These are phyloP conservation scores for Dinoponera quadriceps DNA, from an alignment of 1,140 invertebrate genomes.

Conservation along the genomic window DNA sequence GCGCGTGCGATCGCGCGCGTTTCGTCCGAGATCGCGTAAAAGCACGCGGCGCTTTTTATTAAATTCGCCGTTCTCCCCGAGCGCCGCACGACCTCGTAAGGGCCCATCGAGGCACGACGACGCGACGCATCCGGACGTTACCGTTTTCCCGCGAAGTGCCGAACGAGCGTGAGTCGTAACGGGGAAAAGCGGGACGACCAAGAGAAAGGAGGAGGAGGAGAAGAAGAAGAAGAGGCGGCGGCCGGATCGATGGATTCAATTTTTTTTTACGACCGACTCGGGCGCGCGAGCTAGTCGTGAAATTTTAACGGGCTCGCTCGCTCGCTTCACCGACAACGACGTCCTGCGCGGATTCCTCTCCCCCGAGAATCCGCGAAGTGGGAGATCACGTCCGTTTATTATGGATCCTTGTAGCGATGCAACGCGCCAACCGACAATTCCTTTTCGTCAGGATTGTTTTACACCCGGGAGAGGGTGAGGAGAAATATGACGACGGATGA, in stretches of 20 bases:
- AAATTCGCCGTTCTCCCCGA: constrained; percentile 38
- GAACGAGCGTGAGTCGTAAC: constrained; percentile 53
- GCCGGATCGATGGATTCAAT: constrained; percentile 78
- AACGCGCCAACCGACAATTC: constrained; percentile 43
- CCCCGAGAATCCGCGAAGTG: constrained; percentile 55
- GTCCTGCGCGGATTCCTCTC: constrained; percentile 63
- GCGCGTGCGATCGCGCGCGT: constrained; percentile 8
- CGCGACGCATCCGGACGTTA: constrained; percentile 13
- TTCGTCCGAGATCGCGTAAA: constrained; percentile 40
- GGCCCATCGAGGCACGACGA: not conserved
- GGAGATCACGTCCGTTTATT: constrained; percentile 72
- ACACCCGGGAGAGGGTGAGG: not conserved
- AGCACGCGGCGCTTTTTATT: constrained; percentile 48
- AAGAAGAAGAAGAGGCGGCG: not conserved
- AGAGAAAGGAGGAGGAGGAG: no score
- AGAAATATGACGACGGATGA: constrained; percentile 17
- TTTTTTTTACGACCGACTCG: constrained; percentile 76
- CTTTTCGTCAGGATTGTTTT: constrained; percentile 64
- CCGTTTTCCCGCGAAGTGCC: constrained; percentile 42
- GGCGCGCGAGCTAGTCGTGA: constrained; percentile 67
- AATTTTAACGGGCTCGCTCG: constrained; percentile 75
- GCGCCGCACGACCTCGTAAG: constrained; percentile 35
- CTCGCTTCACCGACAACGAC: constrained; percentile 56
- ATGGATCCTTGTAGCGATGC: constrained; percentile 67
- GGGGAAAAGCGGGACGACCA: not conserved